Percentiles rank a stretch among this genome's conserved stretches.
These are phyloP conservation scores for Polia nebulosa DNA, from an alignment of 2,888 invertebrate genomes.

Conservation along the genomic window DNA sequence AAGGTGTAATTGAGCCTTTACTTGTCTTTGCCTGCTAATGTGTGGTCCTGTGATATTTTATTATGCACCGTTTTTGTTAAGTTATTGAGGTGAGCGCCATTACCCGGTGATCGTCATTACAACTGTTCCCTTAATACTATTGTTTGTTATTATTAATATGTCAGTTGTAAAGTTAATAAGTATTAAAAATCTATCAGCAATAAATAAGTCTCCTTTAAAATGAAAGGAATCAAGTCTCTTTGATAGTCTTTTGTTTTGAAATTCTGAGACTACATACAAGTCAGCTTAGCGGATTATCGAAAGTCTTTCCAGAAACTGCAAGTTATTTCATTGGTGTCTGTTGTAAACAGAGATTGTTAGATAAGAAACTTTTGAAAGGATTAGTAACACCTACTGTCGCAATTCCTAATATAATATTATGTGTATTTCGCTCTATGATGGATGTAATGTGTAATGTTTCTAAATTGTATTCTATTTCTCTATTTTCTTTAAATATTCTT, in stretches of 20 bases:
- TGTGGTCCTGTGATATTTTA: no score
- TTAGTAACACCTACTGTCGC: background rate
- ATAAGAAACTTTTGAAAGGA: conserved; percentile 7
- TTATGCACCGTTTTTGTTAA: no score
- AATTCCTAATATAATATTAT: background rate
- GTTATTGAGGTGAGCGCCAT: no score
- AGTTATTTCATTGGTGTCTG: background rate
- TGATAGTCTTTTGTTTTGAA: background rate
- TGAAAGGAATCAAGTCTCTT: background rate
- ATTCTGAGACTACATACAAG: background rate
- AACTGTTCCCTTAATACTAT: no score
- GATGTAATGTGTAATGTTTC: background rate
- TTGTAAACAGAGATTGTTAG: background rate
- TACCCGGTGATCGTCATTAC: no score
- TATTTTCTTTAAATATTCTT: no score
- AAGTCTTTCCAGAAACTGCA: background rate
- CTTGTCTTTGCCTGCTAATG: no score
- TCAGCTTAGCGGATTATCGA: background rate
- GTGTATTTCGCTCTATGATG: background rate
- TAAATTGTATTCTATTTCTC: background rate
- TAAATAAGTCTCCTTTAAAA: conserved; percentile 1
- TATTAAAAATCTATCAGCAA: background rate
- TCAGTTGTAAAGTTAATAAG: background rate
- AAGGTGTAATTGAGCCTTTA: no score
- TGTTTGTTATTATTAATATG: no score